Conservation (phyloP, 2,113 vertebrate species). For the Columba janthina region DNA sequence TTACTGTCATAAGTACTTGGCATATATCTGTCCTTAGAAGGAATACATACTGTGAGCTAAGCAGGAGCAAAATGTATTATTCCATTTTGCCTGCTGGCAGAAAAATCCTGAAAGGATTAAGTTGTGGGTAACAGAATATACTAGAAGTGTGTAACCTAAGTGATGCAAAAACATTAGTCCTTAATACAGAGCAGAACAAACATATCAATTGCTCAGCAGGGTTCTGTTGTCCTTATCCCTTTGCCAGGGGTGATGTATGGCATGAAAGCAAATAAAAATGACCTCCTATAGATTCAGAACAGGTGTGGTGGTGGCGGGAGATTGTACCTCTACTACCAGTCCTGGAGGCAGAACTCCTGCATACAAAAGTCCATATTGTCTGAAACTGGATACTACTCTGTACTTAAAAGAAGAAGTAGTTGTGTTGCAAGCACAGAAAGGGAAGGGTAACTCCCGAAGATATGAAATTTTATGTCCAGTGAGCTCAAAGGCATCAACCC, state of each 20-base stretch:
- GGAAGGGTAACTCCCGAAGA: not conserved
- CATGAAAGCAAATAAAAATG: not conserved
- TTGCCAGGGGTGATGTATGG: not conserved
- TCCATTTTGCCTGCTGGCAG: not conserved
- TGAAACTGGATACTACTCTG: not conserved
- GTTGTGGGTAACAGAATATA: not conserved
- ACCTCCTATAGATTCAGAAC: not conserved
- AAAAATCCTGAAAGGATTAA: not conserved
- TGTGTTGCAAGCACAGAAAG: not conserved
- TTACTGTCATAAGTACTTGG: not conserved
- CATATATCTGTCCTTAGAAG: not conserved
- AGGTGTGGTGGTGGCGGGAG: not conserved
- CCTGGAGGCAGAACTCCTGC: not conserved
- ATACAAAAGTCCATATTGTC: not conserved
- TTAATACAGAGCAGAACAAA: not conserved
- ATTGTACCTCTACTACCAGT: not conserved
- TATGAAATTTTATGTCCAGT: not conserved
- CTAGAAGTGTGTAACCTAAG: not conserved
- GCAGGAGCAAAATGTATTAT: not conserved
- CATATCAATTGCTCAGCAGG: rapidly evolving
- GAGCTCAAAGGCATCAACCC: not conserved
- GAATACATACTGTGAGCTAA: not conserved
- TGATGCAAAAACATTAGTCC: not conserved
- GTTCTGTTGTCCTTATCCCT: not conserved
- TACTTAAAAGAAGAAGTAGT: not conserved